These are phyloP conservation scores for Paramormyrops kingsleyae DNA, from an alignment of 2,113 vertebrate species.

Conservation along the genomic window DNA sequence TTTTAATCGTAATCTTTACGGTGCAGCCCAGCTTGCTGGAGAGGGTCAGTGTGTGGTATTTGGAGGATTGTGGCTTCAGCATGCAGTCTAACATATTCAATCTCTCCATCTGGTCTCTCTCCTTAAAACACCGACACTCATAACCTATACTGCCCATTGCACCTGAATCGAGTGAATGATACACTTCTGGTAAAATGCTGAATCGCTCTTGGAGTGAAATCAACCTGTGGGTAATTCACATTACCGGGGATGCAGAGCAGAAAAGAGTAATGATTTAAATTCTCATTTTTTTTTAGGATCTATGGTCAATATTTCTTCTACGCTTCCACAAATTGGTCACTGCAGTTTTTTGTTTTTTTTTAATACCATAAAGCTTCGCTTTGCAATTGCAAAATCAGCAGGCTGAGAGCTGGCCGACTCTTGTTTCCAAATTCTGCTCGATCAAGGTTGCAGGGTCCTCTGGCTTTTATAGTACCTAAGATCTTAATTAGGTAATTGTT, in stretches of 20 bases:
- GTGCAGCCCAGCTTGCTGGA: background rate
- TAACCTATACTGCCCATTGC: background rate
- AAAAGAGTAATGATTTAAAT: background rate
- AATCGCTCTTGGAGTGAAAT: slow-evolving; percentile 1
- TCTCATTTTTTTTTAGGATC: background rate
- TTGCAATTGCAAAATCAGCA: slow-evolving; percentile 5
- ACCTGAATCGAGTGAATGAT: background rate
- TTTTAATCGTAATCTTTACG: background rate
- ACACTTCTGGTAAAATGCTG: slow-evolving; percentile 1
- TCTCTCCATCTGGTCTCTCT: background rate
- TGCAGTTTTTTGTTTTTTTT: background rate
- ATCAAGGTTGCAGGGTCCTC: slow-evolving; percentile 16
- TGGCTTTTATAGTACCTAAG: slow-evolving; percentile 21
- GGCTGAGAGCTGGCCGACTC: background rate
- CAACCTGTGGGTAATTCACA: background rate
- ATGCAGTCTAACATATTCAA: background rate
- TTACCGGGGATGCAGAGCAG: background rate
- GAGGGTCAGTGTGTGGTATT: background rate
- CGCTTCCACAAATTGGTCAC: background rate
- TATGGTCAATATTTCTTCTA: background rate
- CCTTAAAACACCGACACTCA: background rate
- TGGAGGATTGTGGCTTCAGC: background rate
- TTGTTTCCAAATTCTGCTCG: slow-evolving; percentile 15
- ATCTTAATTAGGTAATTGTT: slow-evolving; percentile 31
- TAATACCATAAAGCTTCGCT: background rate